A percentile compares a stretch with the other conserved stretches of the same genome.
phyloP scores from a whole-genome alignment of 2,888 invertebrate species.

The Atethmia centrago region DNA sequence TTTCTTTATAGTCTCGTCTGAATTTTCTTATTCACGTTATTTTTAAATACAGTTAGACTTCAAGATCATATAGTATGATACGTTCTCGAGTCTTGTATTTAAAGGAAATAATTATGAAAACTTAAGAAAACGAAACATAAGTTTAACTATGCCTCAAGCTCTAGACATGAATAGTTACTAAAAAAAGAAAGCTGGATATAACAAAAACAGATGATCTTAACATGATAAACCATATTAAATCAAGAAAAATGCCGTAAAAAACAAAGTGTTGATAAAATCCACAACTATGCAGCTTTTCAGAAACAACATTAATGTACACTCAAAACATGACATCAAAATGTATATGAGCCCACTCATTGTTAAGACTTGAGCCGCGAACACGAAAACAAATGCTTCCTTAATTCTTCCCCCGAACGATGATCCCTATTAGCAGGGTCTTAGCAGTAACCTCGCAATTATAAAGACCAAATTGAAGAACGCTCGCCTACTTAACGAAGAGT shows the following conservation, averaged over 20 bases:
- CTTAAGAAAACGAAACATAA: neutral
- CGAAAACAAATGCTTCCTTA: conserved; percentile 87
- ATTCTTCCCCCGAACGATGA: conserved; percentile 87
- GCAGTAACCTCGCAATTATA: conserved; percentile 89
- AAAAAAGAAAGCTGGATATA: neutral
- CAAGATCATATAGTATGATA: neutral
- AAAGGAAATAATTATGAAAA: neutral
- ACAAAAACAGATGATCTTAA: neutral
- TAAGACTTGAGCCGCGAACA: conserved; percentile 79
- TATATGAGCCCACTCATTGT: conserved; percentile 71
- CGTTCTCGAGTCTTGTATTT: neutral
- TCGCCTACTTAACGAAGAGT: conserved; percentile 70
- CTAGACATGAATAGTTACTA: too few relatives aligned
- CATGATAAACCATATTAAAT: neutral
- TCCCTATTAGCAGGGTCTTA: conserved; percentile 89
- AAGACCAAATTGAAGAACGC: conserved; percentile 79
- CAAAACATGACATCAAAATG: conserved; percentile 69
- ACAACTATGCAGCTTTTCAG: neutral
- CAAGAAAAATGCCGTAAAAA: neutral
- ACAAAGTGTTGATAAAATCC: neutral
- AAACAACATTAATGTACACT: neutral
- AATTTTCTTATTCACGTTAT: neutral
- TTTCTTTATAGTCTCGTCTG: conserved; percentile 10
- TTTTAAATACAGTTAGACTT: neutral
- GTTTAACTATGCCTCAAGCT: neutral